Conservation (phyloP, 2,113 vertebrate genomes). For the Callaeas wilsoni region DNA sequence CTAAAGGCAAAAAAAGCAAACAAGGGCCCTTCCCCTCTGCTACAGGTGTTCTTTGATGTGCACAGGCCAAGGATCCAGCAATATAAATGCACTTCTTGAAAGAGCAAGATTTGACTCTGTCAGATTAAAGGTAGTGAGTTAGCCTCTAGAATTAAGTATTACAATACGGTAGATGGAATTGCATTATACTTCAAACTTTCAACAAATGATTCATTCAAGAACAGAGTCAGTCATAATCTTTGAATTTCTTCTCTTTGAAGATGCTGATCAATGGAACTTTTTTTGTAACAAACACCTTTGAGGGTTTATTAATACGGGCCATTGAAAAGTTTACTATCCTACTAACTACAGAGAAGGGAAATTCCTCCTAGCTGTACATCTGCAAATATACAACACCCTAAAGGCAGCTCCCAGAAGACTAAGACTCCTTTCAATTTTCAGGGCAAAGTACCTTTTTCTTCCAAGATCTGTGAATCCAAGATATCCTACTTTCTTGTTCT, state of each 20-base stretch:
- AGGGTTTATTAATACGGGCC: not conserved
- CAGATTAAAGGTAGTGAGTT: not conserved
- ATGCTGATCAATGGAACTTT: not conserved
- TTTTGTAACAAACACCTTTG: not conserved
- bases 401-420: not conserved
- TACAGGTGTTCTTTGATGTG: not conserved
- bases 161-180: not conserved
- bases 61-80: not conserved
- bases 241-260: constrained; percentile 25
- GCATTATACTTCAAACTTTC: not conserved
- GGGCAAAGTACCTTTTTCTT: not conserved
- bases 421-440: not conserved
- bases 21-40: not conserved
- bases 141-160: not conserved
- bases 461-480: not conserved
- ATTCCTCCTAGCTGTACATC: constrained; percentile 14
- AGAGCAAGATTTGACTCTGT: not conserved
- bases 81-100: not conserved
- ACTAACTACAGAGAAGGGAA: constrained; percentile 4
- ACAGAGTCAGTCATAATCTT: not conserved
- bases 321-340: not conserved
- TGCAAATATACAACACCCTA: not conserved
- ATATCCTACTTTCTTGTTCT: not conserved
- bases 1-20: not conserved
- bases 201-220: not conserved